Base-by-base conservation (phyloP, 2,797 vertebrate genomes). In the Rhabdomys pumilio region DNA sequence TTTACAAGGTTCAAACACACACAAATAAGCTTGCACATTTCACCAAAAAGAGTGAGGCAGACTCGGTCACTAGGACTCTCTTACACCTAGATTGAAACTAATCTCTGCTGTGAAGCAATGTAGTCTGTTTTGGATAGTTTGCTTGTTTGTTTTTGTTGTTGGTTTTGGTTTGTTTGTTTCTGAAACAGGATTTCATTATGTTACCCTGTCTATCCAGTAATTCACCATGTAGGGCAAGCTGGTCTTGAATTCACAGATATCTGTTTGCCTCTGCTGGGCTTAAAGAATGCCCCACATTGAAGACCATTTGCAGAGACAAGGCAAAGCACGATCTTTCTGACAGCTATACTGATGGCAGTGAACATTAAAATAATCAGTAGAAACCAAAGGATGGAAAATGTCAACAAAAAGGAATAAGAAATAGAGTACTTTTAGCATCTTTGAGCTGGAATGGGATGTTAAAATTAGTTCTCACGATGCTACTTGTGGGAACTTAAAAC, bases 301-400 rank as follows among this genome's bases (percentile, higher is more conserved):
- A 63, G 47, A 31, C 9, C 10, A 11, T 55, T 89, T 84, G 65
- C 61, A 91, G 15, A 22, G 9, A 6, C 4, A 41, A 67, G 26
- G 31, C 59, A 38, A 89, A 87, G 57, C 65, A 93, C 89, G 69
- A 29, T 61, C 82, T 90, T 63, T 72, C 41, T 92, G 63, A 80
- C 20, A 87, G 12, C 24, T 67, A 2, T 5, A 12, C 10, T 19
- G 11, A 47, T 47, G 77, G 0, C 11, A 57, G 6, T 69, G 59
- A 44, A 34, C n/a, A 26, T 88, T 41, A n/a, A 19, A 50, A 41
- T 24, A 38, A 15, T 17, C 34, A 24, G 20, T 55, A 47, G 67
- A 86, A 86, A 38, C 20, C 38, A 94, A 88, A 50, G 15, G 15
- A 11, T 10, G 44, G 79, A 89, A 61, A 19, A 41, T 24, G 29